Conservation (phyloP, 1,140 invertebrate species). For the Rhagoletis pomonella region DNA sequence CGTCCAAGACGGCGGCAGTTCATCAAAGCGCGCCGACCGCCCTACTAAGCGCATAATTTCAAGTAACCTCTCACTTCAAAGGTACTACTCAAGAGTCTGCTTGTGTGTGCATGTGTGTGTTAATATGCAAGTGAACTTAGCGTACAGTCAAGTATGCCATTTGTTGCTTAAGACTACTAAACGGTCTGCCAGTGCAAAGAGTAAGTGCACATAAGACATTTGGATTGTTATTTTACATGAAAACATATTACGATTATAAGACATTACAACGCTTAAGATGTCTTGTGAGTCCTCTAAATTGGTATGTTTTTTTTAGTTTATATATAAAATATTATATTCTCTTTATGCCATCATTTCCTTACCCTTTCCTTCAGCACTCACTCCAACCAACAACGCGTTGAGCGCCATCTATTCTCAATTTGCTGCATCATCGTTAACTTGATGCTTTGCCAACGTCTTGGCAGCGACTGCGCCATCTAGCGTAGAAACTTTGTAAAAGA, state of each 20-base stretch:
- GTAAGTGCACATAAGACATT: too few relatives aligned
- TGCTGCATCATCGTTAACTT: neutral
- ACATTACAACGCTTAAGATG: too few relatives aligned
- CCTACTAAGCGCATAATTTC: neutral
- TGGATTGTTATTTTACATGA: too few relatives aligned
- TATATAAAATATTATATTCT: too few relatives aligned
- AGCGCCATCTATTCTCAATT: slow-evolving; percentile 1
- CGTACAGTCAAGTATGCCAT: neutral
- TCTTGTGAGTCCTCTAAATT: too few relatives aligned
- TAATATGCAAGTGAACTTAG: neutral
- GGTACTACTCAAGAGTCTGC: neutral
- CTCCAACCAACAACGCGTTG: too few relatives aligned
- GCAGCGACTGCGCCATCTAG: neutral
- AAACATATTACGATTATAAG: too few relatives aligned
- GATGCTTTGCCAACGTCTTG: neutral
- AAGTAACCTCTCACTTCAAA: slow-evolving; percentile 24
- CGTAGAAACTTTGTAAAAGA: neutral
- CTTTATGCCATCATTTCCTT: neutral
- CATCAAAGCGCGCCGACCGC: slow-evolving; percentile 11
- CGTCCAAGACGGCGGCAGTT: neutral
- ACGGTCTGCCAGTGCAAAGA: neutral
- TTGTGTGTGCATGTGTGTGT: neutral
- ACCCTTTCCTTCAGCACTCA: neutral
- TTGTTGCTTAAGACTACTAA: neutral
- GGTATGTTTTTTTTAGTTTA: too few relatives aligned